These are phyloP conservation scores for Hyposoter didymator DNA, from an alignment of 2,888 invertebrate genomes.

Conservation along the genomic window DNA sequence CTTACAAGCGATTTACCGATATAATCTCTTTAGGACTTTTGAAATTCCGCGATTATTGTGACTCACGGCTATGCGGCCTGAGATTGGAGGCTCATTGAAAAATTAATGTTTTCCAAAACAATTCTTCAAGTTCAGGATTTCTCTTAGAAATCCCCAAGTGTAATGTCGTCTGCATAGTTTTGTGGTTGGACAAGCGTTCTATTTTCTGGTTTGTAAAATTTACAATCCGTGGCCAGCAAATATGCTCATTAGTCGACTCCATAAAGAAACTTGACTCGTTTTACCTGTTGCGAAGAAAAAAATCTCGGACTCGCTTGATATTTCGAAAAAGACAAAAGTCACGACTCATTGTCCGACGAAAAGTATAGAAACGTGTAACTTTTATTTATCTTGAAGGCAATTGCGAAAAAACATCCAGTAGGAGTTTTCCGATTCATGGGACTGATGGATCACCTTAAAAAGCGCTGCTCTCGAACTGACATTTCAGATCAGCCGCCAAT, in stretches of 20 bases:
- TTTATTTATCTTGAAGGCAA: too few relatives aligned
- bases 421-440: too few relatives aligned
- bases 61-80: background rate
- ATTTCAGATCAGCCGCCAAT: too few relatives aligned
- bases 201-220: background rate
- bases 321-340: background rate
- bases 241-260: background rate
- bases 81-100: background rate
- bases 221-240: background rate
- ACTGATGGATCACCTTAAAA: background rate
- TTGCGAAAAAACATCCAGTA: too few relatives aligned
- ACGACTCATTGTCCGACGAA: too few relatives aligned
- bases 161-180: background rate
- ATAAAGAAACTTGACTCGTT: background rate
- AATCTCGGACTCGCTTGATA: background rate
- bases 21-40: background rate
- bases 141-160: background rate
- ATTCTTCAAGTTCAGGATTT: background rate
- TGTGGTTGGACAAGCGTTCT: background rate
- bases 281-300: background rate
- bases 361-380: too few relatives aligned
- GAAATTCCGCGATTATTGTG: background rate
- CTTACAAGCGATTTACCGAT: background rate
- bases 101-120: background rate
- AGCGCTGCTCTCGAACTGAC: background rate